Base-by-base conservation (phyloP, 2,888 invertebrate genomes). In the Thymelicus lineola region DNA sequence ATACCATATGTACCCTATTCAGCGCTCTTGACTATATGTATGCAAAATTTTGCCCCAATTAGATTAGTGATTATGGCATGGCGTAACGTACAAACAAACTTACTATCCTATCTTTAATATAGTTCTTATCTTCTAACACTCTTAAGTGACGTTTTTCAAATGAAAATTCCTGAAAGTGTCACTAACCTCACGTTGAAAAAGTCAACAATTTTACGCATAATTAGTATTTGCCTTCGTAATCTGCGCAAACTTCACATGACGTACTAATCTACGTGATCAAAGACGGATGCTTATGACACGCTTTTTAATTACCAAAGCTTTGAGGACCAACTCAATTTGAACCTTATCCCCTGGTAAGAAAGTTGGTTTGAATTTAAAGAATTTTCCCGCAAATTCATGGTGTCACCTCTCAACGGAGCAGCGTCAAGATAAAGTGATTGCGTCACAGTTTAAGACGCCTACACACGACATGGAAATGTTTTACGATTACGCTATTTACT, bases 221-320 rank as follows among this genome's bases (percentile, higher is more conserved):
- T 67, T 67, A 67, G 61, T 61, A 61, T 61, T 46, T 67, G 67
- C 67, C 53, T 61, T 35, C 60, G 45, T 68, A 61, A 68, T 68
- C 55, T 62, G 45, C 55, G 67, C 61, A 45, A 62, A 55, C 67
- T 61, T 67, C 55, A 68, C 55, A 62, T 68, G 67, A 68, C 55
- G 45, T 62, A 36, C 67, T 68, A 68, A 68, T 68, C 67, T 68
- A 45, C 55, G 55, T 68, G 67, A 68, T 68, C 67, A 67, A 67
- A 67, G 67, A 42, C 59, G 59, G 36, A 15, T 58, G 66, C 50
- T 60, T 50, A 53, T 67, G 67, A 67, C 53, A 67, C 67, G 55
- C 61, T 50, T 67, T 67, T 67, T 67, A 67, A 67, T 67, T 67
- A 67, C 67, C 38, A 53, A n/a, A 10, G 50, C 0, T 6, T 35